Evolutionary conservation across 1,140 invertebrate genomes (phyloP), one percentile per base, ranked within the genome.

Genomic region (Drosophila grimshawi): DNA sequence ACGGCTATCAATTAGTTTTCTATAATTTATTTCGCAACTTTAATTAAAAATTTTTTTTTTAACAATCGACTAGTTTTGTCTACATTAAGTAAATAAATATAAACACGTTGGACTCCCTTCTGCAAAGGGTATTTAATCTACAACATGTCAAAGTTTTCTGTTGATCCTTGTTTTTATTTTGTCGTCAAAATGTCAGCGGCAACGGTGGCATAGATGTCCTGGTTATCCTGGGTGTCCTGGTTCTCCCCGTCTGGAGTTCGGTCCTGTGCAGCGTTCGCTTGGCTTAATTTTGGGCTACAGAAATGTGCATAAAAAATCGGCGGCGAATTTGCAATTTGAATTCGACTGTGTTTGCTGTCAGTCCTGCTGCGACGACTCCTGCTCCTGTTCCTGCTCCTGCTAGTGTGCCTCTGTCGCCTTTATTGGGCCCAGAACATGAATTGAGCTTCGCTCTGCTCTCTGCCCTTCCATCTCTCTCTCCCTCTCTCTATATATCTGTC

Each of bases 221-320:
- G 35, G 65, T 64, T 68, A 51, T 76, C 48, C 49, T 46, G 33
- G n/a, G 5, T 10, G 35, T 55, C 49, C 62, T 60, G 41, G 27
- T 55, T 46, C 55, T 60, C 29, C 33, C 46, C 61, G 76, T 88
- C 85, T 83, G 85, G 53, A 83, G 73, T 76, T 82, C 80, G 82
- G 83, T 86, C 79, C 71, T 73, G 66, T 69, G 79, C 66, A 77
- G 64, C 78, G 76, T 88, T 89, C 85, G 60, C 76, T 74, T 86
- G 83, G 80, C 83, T 86, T 89, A 86, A 86, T 86, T 86, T 86
- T 73, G 80, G 85, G 35, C 83, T 89, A 68, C 76, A 80, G 85
- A 86, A 86, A 86, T 89, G 80, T 86, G 83, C 83, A 86, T 86
- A 88, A 86, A 86, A 86, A 86, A 86, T 86, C 83, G 82, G 82